A percentile compares a stretch with the other conserved stretches of the same genome.
Evolutionary conservation across 2,888 invertebrate species (phyloP).

Genomic region (Troides helena): DNA sequence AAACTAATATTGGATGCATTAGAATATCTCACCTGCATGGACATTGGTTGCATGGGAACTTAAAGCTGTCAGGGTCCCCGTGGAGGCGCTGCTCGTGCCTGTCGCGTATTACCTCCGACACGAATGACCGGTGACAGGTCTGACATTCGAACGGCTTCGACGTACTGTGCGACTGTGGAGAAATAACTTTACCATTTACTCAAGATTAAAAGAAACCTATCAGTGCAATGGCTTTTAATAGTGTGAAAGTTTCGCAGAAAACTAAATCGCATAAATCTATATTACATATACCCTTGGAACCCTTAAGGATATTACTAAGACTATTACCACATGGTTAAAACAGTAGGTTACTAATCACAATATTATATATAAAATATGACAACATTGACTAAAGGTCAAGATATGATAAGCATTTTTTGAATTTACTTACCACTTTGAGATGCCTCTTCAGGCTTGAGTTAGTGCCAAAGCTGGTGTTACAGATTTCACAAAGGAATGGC

Average conservation of each 20-base stretch:
- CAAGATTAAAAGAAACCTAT: no score
- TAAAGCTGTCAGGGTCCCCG: constrained; percentile 55
- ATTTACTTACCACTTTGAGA: constrained; percentile 64
- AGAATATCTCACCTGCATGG: constrained; percentile 46
- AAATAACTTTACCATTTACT: no score
- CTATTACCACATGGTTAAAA: no score
- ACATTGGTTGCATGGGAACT: constrained; percentile 55
- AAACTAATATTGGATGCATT: not conserved
- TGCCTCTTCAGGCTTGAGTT: constrained; percentile 72
- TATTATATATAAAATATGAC: no score
- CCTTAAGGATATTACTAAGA: no score
- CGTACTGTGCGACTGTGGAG: constrained; percentile 60
- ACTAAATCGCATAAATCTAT: no score
- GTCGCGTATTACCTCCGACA: constrained; percentile 54
- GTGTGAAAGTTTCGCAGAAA: no score
- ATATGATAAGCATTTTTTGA: no score
- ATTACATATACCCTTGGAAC: no score
- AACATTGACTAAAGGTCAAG: no score
- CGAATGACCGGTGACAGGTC: constrained; percentile 62
- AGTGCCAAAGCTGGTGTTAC: constrained; percentile 65
- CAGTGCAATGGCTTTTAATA: no score
- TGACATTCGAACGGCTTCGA: constrained; percentile 59
- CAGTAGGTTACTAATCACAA: no score
- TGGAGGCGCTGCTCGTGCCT: constrained; percentile 57
- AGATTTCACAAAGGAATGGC: constrained; percentile 65